Percentiles rank a stretch among this genome's conserved stretches.
phyloP scores from a whole-genome alignment of 2,888 invertebrate species.

The Exephanes ischioxanthus region DNA sequence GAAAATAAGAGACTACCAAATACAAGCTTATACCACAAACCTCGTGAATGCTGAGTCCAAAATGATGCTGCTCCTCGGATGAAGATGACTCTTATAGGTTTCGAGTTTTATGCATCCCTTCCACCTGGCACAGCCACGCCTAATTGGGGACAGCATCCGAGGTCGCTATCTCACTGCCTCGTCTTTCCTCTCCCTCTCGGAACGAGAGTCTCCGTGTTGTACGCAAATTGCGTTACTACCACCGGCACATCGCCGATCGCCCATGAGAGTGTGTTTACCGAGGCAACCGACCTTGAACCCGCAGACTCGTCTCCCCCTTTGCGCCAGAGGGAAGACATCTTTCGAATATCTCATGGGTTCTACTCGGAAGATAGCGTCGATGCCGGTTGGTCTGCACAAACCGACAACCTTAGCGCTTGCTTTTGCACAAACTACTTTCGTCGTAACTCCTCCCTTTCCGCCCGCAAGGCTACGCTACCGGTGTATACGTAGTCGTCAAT shows the following conservation, averaged over 20 bases:
- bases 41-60: constrained; percentile 49
- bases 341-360: constrained; percentile 3
- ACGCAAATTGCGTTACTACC: neutral
- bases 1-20: neutral
- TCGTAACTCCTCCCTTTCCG: neutral
- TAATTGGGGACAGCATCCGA: constrained; percentile 47
- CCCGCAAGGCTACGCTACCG: neutral
- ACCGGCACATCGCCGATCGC: neutral
- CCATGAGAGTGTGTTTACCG: neutral
- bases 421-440: neutral
- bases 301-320: neutral
- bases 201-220: too few relatives aligned
- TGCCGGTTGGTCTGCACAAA: neutral
- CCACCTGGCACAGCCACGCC: constrained; percentile 51
- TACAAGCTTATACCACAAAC: constrained; percentile 32
- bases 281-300: constrained; percentile 57
- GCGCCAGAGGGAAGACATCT: neutral
- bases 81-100: constrained; percentile 69
- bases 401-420: neutral
- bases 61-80: constrained; percentile 63
- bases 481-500: neutral
- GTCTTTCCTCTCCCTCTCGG: neutral
- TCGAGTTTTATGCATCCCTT: constrained; percentile 47
- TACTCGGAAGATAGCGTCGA: neutral
- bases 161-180: constrained; percentile 7